Evolutionary conservation across 2,797 vertebrate species (phyloP), one percentile per base, ranked within the genome.

Genomic region (Helarctos malayanus): DNA sequence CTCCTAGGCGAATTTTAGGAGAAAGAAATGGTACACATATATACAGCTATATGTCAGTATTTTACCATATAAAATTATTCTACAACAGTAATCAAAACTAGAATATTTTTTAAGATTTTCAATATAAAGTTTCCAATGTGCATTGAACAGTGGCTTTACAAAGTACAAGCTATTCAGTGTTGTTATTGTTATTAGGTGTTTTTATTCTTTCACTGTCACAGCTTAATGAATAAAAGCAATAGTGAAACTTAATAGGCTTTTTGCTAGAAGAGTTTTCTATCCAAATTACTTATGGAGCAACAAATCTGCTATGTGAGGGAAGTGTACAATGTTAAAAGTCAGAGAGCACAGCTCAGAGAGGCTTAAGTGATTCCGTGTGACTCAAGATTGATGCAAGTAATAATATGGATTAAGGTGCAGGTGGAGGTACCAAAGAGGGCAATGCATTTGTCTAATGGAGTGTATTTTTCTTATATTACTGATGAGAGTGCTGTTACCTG

Each of bases 351-450:
- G 71, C 84, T 89, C 97, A 88, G 93, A 96, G 94, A 90, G 71
- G 69, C 68, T 59, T 95, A 97, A 65, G 84, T 96, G 57, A 98
- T 97, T 97, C 78, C 96, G 12, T 97, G 75, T 89, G 93, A 97
- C 56, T 97, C 82, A 96, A 97, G 97, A 98, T 97, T 97, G 96
- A 98, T 98, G 94, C 73, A 95, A 97, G 63, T 94, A 98, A 96
- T 98, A 98, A 98, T 88, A 93, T 52, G 52, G 89, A 91, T 97
- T 97, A 98, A 97, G 96, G 92, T 68, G 82, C 94, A 94, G 83
- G 69, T 94, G 79, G 96, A 96, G 10, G 69, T 73, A 96, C 81
- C 80, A 96, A 91, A 80, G 76, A 96, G 78, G 81, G n/a, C 92
- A 95, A 87, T 88, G 47, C 16, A 35, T 97, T 98, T 98, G 83